phyloP scores from a whole-genome alignment of 2,888 invertebrate genomes.

The Epistrophe grossulariae region DNA sequence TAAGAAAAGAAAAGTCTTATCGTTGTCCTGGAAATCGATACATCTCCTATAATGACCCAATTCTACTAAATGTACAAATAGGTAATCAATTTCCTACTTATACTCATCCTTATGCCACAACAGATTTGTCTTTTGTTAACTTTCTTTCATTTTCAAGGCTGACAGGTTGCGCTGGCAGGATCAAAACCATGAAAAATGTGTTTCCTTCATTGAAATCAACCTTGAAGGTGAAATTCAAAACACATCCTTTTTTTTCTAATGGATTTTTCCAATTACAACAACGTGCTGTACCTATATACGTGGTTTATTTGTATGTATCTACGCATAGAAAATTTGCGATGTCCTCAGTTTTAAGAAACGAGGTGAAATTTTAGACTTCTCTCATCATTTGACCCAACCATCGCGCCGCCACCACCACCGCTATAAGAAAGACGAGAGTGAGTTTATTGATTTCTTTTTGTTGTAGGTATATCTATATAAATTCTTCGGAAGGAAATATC shows the following conservation, averaged over 20 bases:
- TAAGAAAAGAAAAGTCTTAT: background rate
- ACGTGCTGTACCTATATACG: background rate
- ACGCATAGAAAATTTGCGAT: slow-evolving; percentile 3
- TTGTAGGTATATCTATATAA: slow-evolving; percentile 6
- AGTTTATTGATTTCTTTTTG: slow-evolving; percentile 15
- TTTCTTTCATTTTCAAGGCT: background rate
- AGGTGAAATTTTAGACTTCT: slow-evolving; percentile 10
- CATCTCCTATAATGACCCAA: slow-evolving; percentile 18
- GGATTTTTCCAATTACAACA: background rate
- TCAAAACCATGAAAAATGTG: slow-evolving; percentile 3
- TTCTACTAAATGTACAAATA: background rate
- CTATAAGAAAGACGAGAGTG: background rate
- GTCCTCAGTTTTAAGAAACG: background rate
- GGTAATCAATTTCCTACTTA: background rate
- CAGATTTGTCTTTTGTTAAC: slow-evolving; percentile 11
- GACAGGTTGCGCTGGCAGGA: slow-evolving; percentile 3
- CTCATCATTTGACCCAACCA: background rate
- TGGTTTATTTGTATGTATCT: background rate
- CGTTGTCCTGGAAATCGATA: slow-evolving; percentile 25
- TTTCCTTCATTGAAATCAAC: slow-evolving; percentile 6
- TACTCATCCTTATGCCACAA: background rate
- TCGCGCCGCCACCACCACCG: no score
- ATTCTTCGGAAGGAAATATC: slow-evolving; percentile 15
- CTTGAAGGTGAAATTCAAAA: slow-evolving; percentile 15
- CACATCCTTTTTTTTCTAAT: background rate